Conservation (phyloP, 2,888 invertebrate species). For the Lacanobia oleracea region DNA sequence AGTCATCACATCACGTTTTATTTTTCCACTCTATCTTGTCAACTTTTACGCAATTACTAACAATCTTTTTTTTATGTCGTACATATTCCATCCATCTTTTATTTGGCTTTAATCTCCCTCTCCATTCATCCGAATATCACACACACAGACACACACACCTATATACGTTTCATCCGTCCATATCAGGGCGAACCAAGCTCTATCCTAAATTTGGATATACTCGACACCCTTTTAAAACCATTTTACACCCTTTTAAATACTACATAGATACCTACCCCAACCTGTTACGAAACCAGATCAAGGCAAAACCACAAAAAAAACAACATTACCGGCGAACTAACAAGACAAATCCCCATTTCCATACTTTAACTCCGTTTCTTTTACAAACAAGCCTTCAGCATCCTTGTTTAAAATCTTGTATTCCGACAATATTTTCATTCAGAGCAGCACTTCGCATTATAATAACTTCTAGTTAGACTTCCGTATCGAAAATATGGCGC, state of each 20-base stretch:
- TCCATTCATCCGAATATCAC: no score
- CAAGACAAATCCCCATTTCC: conserved; percentile 34
- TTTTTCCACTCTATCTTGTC: neutral
- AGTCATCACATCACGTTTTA: neutral
- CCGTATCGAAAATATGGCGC: conserved; percentile 61
- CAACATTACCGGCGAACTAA: conserved; percentile 29
- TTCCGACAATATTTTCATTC: conserved; percentile 54
- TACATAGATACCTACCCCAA: neutral
- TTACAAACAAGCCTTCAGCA: conserved; percentile 16
- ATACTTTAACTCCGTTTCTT: conserved; percentile 38
- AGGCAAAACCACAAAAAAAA: conserved; percentile 21
- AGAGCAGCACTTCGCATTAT: conserved; percentile 46
- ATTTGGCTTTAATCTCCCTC: no score
- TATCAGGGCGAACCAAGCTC: neutral
- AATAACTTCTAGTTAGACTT: conserved; percentile 58
- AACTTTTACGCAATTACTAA: neutral
- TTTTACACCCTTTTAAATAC: neutral
- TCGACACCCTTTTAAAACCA: neutral
- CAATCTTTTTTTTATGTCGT: no score
- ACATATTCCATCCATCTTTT: no score
- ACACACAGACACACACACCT: no score
- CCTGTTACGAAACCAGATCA: neutral
- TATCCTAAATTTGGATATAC: neutral
- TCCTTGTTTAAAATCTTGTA: conserved; percentile 34
- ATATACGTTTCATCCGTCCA: neutral